Evolutionary conservation across 2,113 vertebrate species (phyloP), one percentile per base, ranked within the genome.

Genomic region (Xyrauchen texanus): DNA sequence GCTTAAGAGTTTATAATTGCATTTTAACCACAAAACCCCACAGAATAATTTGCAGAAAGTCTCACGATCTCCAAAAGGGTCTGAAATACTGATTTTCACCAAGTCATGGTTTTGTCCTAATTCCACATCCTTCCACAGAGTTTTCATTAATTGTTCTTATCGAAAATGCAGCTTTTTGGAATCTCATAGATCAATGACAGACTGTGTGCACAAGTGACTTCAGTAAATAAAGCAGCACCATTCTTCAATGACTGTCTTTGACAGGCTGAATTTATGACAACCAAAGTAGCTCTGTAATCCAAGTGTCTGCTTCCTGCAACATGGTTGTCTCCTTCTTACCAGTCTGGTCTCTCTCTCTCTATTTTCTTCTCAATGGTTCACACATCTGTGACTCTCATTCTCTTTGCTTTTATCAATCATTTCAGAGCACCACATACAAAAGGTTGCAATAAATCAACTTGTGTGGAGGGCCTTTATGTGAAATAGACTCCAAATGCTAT

Each of bases 371-470:
- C 44, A 79, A 46, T 65, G 49, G 68, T 74, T 58, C 51, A 64
- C 53, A 75, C 78, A 80, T 74, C 70, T 80, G 78, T 58, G 72
- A 80, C 78, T 80, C 78, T 80, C 78, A 67, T 80, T 74, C 52
- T 34, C 2, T 65, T 49, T 16, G 78, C 16, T 73, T 74, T 67
- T 73, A 80, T 80, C 70, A 73, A 80, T 80, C 78, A 80, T 80
- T 63, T 73, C 70, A 44, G 15, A 51, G 70, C 53, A 68, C 55
- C 78, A 46, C 53, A 74, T 60, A 74, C 78, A 80, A 80, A 80
- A 74, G 21, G 69, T 60, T 61, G 65, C 70, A 60, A 80, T 80
- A 80, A 80, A 80, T 80, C 78, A 80, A 67, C 51, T 34, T 51
- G 53, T 67, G 70, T 67, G 70, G 70, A 80, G 52, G 61, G 62